Evolutionary conservation across 2,113 vertebrate species (phyloP).

Genomic region (Menura novaehollandiae): DNA sequence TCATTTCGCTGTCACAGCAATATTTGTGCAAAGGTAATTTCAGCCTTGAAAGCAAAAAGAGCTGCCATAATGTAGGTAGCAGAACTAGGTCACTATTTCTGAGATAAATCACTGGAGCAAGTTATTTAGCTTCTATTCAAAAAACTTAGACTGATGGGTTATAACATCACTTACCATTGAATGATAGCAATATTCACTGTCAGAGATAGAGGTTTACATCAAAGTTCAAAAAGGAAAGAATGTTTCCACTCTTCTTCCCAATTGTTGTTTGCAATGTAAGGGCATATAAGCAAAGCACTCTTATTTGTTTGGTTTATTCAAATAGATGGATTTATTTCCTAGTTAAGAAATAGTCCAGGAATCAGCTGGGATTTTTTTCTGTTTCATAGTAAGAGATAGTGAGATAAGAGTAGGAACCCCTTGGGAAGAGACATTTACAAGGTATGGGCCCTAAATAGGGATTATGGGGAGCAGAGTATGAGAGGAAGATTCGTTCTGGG

Average conservation of each 20-base stretch:
- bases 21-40: not conserved
- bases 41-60: not conserved
- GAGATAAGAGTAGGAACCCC: not conserved
- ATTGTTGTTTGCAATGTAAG: not conserved
- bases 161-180: not conserved
- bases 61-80: not conserved
- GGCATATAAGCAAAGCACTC: not conserved
- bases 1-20: not conserved
- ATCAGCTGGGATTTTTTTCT: not conserved
- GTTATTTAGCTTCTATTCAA: not conserved
- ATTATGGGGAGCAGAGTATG: not conserved
- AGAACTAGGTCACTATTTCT: slow-evolving; percentile 12
- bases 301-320: not conserved
- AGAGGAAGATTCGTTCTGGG: not conserved
- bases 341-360: not conserved
- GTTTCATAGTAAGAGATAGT: not conserved
- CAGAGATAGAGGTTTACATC: not conserved
- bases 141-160: not conserved
- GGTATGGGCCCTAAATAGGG: not conserved
- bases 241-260: not conserved
- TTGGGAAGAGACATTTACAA: not conserved
- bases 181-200: not conserved
- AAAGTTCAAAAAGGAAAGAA: not conserved
- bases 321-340: not conserved
- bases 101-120: not conserved